These are phyloP conservation scores for Rhaphigaster nebulosa DNA, from an alignment of 2,888 invertebrate species.

Conservation along the genomic window DNA sequence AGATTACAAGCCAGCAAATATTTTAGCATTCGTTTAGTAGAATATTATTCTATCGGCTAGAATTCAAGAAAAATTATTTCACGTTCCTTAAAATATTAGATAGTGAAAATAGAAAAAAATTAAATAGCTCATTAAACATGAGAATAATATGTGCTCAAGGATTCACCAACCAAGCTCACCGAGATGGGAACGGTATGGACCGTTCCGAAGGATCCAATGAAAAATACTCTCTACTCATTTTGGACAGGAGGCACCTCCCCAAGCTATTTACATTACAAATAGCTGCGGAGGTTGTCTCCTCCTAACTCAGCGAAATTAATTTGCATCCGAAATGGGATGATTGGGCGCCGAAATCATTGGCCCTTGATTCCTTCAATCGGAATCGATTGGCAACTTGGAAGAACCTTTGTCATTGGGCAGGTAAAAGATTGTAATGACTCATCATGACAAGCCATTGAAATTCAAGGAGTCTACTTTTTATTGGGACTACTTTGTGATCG, in stretches of 20 bases:
- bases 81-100: not conserved
- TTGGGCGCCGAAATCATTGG: conserved; percentile 49
- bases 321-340: conserved; percentile 57
- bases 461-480: not conserved
- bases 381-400: conserved; percentile 8
- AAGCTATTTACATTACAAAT: conserved; percentile 54
- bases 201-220: conserved; percentile 7
- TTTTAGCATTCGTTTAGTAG: no score
- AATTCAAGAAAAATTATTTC: no score
- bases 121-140: no score
- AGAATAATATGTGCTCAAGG: not conserved
- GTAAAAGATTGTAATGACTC: not conserved
- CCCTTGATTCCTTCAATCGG: conserved; percentile 48
- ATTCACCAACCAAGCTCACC: not conserved
- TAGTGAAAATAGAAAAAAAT: not conserved
- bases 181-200: not conserved
- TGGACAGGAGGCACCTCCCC: not conserved
- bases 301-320: conserved; percentile 53
- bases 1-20: no score
- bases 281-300: conserved; percentile 45
- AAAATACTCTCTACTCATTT: conserved; percentile 41
- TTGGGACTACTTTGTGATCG: no score
- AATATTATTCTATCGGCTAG: no score
- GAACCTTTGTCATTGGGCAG: not conserved
- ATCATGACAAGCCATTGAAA: not conserved